Percentiles rank a stretch among this genome's conserved stretches.
These are phyloP conservation scores for Delichon dasypus DNA, from an alignment of 2,797 vertebrate genomes.

Conservation along the genomic window DNA sequence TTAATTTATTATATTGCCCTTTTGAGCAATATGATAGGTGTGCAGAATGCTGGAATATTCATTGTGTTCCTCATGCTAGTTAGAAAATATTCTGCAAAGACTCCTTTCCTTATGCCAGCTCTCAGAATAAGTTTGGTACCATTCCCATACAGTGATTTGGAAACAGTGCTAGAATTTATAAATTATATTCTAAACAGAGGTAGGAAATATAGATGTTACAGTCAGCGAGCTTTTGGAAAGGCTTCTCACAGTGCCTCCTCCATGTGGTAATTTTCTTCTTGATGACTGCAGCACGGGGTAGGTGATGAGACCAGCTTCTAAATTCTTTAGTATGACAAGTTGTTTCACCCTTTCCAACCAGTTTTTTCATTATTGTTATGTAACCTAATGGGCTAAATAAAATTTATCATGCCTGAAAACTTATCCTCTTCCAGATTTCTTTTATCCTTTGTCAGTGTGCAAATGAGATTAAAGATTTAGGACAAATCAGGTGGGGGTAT, in stretches of 20 bases:
- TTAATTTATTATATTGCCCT: background rate
- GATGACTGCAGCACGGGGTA: background rate
- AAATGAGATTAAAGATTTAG: slow-evolving; percentile 60
- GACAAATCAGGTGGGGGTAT: slow-evolving; percentile 9
- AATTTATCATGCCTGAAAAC: background rate
- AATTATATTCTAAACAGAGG: background rate
- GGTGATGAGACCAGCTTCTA: background rate
- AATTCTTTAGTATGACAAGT: background rate
- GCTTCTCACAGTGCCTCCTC: background rate
- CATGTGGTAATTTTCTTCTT: background rate
- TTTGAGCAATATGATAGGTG: background rate
- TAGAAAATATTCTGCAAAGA: background rate
- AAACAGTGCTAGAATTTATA: background rate
- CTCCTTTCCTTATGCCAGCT: background rate
- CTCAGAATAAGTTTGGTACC: background rate
- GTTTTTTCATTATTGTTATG: background rate
- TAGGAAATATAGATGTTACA: background rate
- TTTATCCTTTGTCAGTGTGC: slow-evolving; percentile 11
- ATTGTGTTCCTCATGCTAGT: background rate
- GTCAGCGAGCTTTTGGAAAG: background rate
- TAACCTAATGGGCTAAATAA: background rate
- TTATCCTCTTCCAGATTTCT: background rate
- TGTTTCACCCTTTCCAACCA: background rate
- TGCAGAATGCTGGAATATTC: background rate
- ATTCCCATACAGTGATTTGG: background rate